phyloP scores from a whole-genome alignment of 2,888 invertebrate genomes.

The Leuctra nigra region DNA sequence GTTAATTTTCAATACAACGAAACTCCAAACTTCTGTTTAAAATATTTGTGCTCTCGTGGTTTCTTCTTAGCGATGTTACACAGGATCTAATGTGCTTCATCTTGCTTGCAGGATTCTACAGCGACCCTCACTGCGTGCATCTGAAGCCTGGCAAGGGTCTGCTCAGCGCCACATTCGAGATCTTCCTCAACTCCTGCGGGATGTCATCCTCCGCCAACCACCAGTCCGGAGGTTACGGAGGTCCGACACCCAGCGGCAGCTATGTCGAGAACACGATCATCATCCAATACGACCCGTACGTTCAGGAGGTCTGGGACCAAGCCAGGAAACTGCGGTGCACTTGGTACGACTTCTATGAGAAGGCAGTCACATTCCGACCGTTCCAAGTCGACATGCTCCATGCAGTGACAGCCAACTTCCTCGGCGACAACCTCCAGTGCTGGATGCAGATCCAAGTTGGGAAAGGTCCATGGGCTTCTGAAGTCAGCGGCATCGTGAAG shows the following conservation, averaged over 20 bases:
- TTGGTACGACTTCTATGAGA: slow-evolving; percentile 95
- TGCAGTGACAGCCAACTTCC: slow-evolving; percentile 91
- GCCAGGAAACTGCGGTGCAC: slow-evolving; percentile 87
- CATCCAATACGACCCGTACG: slow-evolving; percentile 90
- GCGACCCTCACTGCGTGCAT: slow-evolving; percentile 86
- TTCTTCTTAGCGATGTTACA: not conserved
- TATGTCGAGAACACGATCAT: slow-evolving; percentile 94
- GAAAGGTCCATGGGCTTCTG: slow-evolving; percentile 95
- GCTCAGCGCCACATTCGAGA: slow-evolving; percentile 87
- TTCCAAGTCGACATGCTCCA: slow-evolving; percentile 91
- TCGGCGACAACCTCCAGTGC: slow-evolving; percentile 91
- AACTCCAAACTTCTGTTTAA: too few species aligned
- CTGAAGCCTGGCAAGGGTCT: slow-evolving; percentile 87
- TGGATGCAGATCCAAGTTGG: slow-evolving; percentile 98
- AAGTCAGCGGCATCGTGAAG: slow-evolving; percentile 91
- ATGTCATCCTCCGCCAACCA: slow-evolving; percentile 91
- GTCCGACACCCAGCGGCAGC: slow-evolving; percentile 84
- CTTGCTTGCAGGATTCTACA: slow-evolving; percentile 60
- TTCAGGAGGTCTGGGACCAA: slow-evolving; percentile 94
- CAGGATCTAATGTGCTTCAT: not conserved
- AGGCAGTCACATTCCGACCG: slow-evolving; percentile 88
- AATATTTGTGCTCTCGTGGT: not conserved
- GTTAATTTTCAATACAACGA: not conserved
- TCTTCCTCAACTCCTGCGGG: slow-evolving; percentile 87
- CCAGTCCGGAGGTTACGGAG: slow-evolving; percentile 75